Evolutionary conservation across 2,113 vertebrate genomes (phyloP), one percentile per base, ranked within the genome.

Genomic region (Tychaedon coryphoeus): DNA sequence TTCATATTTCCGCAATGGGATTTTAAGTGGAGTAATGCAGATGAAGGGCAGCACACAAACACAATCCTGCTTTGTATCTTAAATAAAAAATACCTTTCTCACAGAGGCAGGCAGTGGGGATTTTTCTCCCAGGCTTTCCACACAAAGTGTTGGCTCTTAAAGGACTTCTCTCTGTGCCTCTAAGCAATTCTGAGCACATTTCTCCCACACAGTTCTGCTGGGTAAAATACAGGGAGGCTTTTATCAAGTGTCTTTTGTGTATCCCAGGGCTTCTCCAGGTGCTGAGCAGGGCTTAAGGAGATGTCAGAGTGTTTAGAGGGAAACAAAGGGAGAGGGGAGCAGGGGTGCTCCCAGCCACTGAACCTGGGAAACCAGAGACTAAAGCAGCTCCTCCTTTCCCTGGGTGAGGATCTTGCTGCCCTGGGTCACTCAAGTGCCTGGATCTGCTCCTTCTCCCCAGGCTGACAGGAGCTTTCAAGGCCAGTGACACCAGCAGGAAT

Each of bases 1-100:
- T 96, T 96, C 85, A 57, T 92, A 95, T 92, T 93, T 94, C 87
- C 29, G 54, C 93, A 95, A 95, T 90, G 88, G 78, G 93, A 67
- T 87, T 95, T 95, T 95, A 96, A 96, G 93, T 80, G 91, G 86
- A 78, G 75, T 90, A 89, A 97, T 94, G 96, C 84, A 93, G 94
- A 94, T 95, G 93, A 95, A 91, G 89, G 56, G 70, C 84, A 96
- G 84, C 77, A 80, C 67, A 94, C 80, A 92, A 93, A 89, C 77
- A 92, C 67, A 67, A 65, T 79, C 82, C 86, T 47, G 56, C 57
- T 90, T 88, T 86, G 76, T 92, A 82, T 91, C 88, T 74, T 83
- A 84, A 94, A 93, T 96, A 86, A 92, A 91, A 97, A 96, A 83
- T 88, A 74, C 36, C 64, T 91, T 88, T 31, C 61, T 87, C n/a